Percentiles rank a stretch among this genome's conserved stretches.
Conservation (phyloP, 2,888 invertebrate species). For the Luperina nickerlii region DNA sequence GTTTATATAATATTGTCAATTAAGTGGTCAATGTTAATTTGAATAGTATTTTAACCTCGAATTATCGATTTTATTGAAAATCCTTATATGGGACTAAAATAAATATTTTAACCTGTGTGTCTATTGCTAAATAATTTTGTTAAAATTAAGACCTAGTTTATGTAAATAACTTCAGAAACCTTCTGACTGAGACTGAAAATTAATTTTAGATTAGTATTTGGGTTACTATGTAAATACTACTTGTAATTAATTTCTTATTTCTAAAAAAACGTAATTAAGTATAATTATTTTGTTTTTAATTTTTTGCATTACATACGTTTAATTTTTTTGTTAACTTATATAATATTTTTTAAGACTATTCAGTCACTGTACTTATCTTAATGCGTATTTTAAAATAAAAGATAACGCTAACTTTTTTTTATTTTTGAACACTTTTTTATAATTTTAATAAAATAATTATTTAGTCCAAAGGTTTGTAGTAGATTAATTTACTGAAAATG, state of each 20-base stretch:
- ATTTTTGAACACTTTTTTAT: slow-evolving; percentile 7
- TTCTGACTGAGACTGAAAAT: slow-evolving; percentile 67
- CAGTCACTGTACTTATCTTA: slow-evolving; percentile 17
- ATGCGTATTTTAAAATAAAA: slow-evolving; percentile 20
- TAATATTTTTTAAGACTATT: neutral
- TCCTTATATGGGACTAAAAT: slow-evolving; percentile 35
- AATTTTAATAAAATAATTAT: slow-evolving; percentile 34
- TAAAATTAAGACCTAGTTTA: slow-evolving; percentile 48
- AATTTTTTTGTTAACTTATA: neutral
- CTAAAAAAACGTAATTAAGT: neutral
- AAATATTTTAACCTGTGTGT: slow-evolving; percentile 26
- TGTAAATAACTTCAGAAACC: slow-evolving; percentile 61
- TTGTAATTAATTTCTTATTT: slow-evolving; percentile 12
- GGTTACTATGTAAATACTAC: slow-evolving; percentile 59
- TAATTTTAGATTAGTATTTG: slow-evolving; percentile 63
- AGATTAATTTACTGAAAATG: slow-evolving; percentile 52
- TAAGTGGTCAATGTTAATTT: slow-evolving; percentile 53
- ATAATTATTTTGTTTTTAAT: slow-evolving; percentile 1
- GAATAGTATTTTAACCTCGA: slow-evolving; percentile 40
- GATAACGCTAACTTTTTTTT: neutral
- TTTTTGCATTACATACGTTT: neutral
- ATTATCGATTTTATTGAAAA: slow-evolving; percentile 46
- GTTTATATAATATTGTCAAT: slow-evolving; percentile 48
- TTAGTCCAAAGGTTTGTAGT: slow-evolving; percentile 62
- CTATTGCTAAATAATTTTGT: slow-evolving; percentile 44